Evolutionary conservation across 2,888 invertebrate genomes (phyloP).

Genomic region (Actias luna): DNA sequence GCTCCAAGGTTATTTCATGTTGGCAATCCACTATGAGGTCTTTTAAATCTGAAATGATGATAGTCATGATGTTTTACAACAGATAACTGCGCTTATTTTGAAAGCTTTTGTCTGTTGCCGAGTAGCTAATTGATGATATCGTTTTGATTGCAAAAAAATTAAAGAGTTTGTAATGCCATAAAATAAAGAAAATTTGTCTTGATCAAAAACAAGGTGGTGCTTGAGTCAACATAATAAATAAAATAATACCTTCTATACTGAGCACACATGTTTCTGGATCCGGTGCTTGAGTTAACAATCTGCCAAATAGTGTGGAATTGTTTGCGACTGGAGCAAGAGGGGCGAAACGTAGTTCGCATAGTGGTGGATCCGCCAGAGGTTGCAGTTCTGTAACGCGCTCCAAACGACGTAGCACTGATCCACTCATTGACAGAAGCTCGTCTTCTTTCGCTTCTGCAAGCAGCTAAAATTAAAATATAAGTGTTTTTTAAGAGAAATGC

Average conservation of each 20-base stretch:
- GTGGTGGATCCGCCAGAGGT: constrained; percentile 52
- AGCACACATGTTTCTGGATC: constrained; percentile 83
- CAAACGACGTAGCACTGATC: constrained; percentile 84
- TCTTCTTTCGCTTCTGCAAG: constrained; percentile 85
- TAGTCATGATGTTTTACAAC: not conserved
- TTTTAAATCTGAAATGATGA: constrained; percentile 65
- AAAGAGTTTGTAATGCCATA: too few relatives aligned
- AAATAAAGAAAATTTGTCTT: too few relatives aligned
- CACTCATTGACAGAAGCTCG: constrained; percentile 86
- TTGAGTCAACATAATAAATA: too few relatives aligned
- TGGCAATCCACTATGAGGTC: constrained; percentile 84
- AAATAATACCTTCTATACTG: constrained; percentile 74
- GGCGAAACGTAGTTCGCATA: constrained; percentile 61
- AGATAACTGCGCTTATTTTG: not conserved
- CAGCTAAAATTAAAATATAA: constrained; percentile 54
- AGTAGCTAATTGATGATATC: too few relatives aligned
- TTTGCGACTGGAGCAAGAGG: constrained; percentile 53
- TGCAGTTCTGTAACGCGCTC: constrained; percentile 82
- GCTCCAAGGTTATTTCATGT: constrained; percentile 82
- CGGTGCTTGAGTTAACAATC: constrained; percentile 83
- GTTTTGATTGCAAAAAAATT: too few relatives aligned
- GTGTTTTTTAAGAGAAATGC: too few relatives aligned
- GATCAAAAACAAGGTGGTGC: too few relatives aligned
- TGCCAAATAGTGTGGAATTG: constrained; percentile 59
- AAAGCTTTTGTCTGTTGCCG: not conserved